Conservation (phyloP, 2,797 vertebrate species). For the Spea hammondii region DNA sequence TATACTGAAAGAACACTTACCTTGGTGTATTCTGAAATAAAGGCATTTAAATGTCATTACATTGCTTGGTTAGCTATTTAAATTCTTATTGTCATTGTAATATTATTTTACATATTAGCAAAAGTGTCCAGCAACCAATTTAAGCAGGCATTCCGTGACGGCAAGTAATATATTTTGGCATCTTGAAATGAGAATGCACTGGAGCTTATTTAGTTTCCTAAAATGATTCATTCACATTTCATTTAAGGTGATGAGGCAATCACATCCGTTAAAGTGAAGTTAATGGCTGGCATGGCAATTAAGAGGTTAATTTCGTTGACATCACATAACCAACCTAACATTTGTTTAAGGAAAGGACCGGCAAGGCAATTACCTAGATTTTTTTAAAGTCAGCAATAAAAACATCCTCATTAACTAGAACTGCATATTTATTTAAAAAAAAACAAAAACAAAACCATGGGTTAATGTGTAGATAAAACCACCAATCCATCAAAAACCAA, state of each 20-base stretch:
- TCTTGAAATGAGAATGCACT: not conserved
- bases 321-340: not conserved
- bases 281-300: slow-evolving; percentile 1
- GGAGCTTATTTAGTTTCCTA: not conserved
- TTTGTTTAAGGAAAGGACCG: not conserved
- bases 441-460: not conserved
- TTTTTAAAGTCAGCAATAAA: slow-evolving; percentile 5
- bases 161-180: not conserved
- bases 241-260: slow-evolving; percentile 5
- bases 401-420: not conserved
- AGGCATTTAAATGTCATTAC: slow-evolving; percentile 19
- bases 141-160: slow-evolving; percentile 1
- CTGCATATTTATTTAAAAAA: slow-evolving; percentile 4
- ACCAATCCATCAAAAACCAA: slow-evolving; percentile 13
- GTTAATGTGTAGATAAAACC: not conserved
- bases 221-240: not conserved
- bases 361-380: not conserved
- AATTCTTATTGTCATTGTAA: not conserved
- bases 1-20: slow-evolving; percentile 30
- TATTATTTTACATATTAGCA: slow-evolving; percentile 1
- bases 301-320: slow-evolving; percentile 9
- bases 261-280: not conserved
- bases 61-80: slow-evolving; percentile 1
- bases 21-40: slow-evolving; percentile 10
- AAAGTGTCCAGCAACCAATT: not conserved